Evolutionary conservation across 2,797 vertebrate genomes (phyloP).

Genomic region (Girardinus metallicus): DNA sequence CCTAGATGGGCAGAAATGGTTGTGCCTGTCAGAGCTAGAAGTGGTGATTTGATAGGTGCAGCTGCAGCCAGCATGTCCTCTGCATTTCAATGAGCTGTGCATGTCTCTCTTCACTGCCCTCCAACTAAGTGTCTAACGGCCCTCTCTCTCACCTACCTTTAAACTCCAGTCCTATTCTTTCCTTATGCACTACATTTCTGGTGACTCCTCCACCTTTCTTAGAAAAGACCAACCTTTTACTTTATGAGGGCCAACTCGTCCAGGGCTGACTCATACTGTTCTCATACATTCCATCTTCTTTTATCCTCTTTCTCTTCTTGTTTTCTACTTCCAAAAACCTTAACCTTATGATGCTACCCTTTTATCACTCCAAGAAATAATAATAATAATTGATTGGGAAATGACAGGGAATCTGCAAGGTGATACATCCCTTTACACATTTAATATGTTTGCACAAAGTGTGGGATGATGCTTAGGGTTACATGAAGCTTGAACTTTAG

Average conservation of each 20-base stretch:
- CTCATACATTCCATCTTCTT: slow-evolving; percentile 11
- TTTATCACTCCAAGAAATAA: neutral
- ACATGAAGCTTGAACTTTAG: neutral
- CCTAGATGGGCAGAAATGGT: slow-evolving; percentile 45
- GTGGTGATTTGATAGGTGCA: slow-evolving; percentile 86
- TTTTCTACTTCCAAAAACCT: neutral
- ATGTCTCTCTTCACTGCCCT: slow-evolving; percentile 63
- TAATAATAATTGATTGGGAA: slow-evolving; percentile 15
- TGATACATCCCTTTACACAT: slow-evolving; percentile 20
- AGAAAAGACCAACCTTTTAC: slow-evolving; percentile 8
- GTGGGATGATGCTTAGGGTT: slow-evolving; percentile 42
- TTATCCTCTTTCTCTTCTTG: slow-evolving; percentile 4
- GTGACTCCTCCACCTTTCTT: slow-evolving; percentile 30
- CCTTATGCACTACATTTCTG: slow-evolving; percentile 40
- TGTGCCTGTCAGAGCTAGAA: slow-evolving; percentile 74
- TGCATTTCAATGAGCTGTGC: slow-evolving; percentile 85
- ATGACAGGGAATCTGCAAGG: slow-evolving; percentile 33
- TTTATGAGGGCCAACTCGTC: slow-evolving; percentile 27
- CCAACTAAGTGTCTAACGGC: slow-evolving; percentile 50
- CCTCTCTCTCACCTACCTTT: slow-evolving; percentile 41
- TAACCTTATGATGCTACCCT: neutral
- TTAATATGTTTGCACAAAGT: slow-evolving; percentile 36
- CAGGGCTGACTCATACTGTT: slow-evolving; percentile 33
- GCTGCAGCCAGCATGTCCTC: slow-evolving; percentile 84
- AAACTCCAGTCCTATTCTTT: slow-evolving; percentile 41